Conservation (phyloP, 2,888 invertebrate genomes). For the Sesamia inferens region DNA sequence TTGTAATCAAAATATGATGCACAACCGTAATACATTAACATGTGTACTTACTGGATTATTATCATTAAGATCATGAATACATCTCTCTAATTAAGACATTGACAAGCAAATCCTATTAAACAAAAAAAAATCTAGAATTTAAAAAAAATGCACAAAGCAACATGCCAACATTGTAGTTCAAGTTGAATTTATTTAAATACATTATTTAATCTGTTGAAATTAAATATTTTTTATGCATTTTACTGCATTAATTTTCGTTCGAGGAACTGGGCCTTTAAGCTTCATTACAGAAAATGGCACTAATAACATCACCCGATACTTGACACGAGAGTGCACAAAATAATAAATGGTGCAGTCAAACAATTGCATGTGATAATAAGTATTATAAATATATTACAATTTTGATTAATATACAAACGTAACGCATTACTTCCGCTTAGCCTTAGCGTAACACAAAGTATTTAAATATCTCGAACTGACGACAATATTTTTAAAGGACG, state of each 20-base stretch:
- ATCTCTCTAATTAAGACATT: neutral
- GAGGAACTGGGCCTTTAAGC: conserved; percentile 48
- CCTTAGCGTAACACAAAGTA: conserved; percentile 23
- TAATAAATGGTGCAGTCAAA: conserved; percentile 48
- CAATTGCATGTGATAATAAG: conserved; percentile 38
- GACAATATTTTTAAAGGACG: conserved; percentile 3
- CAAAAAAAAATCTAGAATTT: neutral
- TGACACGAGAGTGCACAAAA: conserved; percentile 45
- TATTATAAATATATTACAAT: conserved; percentile 5
- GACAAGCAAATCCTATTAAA: neutral
- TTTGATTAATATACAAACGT: conserved; percentile 25
- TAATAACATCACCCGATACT: conserved; percentile 45
- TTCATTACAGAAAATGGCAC: conserved; percentile 50
- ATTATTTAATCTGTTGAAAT: too few species aligned
- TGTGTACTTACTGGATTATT: neutral
- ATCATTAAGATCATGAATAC: neutral
- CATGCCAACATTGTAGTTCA: too few species aligned
- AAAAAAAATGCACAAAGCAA: too few species aligned
- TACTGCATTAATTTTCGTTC: neutral
- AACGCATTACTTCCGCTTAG: conserved; percentile 17
- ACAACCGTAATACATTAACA: neutral
- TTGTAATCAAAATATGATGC: neutral
- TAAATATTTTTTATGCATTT: neutral
- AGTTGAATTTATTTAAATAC: too few species aligned
- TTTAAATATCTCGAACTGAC: conserved; percentile 15